Percentiles rank a stretch among this genome's conserved stretches.
Evolutionary conservation across 2,797 vertebrate species (phyloP).

Genomic region (Gadopsis bispinosus): DNA sequence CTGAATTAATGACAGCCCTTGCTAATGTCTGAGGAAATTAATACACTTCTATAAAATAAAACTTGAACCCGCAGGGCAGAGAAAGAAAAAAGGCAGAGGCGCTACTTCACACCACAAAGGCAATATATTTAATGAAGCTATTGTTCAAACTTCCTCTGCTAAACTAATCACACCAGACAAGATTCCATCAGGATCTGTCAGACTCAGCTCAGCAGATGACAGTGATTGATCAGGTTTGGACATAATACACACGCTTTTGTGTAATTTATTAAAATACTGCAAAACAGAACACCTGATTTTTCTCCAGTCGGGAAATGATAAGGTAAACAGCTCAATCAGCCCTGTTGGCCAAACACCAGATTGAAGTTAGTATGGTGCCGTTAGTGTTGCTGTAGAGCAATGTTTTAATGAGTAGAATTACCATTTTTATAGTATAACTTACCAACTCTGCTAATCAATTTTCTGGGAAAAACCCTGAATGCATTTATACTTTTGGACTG

Average conservation of each 20-base stretch:
- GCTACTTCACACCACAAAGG: conserved; percentile 18
- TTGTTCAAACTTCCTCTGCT: conserved; percentile 42
- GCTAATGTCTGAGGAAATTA: conserved; percentile 16
- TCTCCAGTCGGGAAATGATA: conserved; percentile 2
- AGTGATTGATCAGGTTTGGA: conserved; percentile 40
- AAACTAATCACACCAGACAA: conserved; percentile 41
- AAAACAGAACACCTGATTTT: conserved; percentile 18
- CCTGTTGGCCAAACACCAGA: background rate
- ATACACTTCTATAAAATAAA: conserved; percentile 25
- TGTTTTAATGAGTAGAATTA: background rate
- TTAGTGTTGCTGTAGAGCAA: background rate
- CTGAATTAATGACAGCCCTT: conserved; percentile 31
- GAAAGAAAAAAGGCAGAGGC: background rate
- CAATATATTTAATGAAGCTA: conserved; percentile 28
- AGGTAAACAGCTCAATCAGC: conserved; percentile 28
- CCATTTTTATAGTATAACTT: background rate
- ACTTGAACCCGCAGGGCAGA: background rate
- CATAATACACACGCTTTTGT: conserved; percentile 19
- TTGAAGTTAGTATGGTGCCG: background rate
- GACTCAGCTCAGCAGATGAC: conserved; percentile 26
- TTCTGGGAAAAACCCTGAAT: background rate
- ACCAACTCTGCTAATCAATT: background rate
- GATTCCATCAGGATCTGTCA: conserved; percentile 34
- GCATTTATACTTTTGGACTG: background rate
- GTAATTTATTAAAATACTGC: conserved; percentile 34